phyloP scores from a whole-genome alignment of 2,113 vertebrate species.

The Saccopteryx bilineata region DNA sequence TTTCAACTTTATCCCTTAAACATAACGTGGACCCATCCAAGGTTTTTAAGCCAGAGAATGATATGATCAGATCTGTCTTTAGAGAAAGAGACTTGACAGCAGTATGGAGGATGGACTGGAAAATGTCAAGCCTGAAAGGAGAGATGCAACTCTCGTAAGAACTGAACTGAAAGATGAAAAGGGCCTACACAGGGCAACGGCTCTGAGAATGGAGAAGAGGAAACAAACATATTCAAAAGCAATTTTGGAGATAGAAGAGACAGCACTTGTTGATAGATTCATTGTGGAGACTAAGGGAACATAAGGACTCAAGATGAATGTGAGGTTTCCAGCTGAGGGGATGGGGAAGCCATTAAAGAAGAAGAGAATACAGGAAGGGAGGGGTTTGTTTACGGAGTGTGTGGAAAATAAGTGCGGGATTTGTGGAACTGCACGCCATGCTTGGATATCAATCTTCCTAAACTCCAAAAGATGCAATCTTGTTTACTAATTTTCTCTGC shows the following conservation, averaged over 20 bases:
- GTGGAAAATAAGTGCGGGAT: constrained; percentile 25
- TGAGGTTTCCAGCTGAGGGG: constrained; percentile 45
- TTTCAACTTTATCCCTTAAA: constrained; percentile 15
- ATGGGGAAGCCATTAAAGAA: background rate
- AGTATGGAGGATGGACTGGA: constrained; percentile 36
- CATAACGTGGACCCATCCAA: background rate
- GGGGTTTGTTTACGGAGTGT: background rate
- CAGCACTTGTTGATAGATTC: background rate
- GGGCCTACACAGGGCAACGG: background rate
- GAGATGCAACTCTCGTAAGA: constrained; percentile 31
- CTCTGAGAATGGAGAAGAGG: background rate
- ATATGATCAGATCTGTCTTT: constrained; percentile 55
- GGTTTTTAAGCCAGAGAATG: constrained; percentile 55
- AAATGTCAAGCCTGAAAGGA: constrained; percentile 39
- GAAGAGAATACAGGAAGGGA: background rate
- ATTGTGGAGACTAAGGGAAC: constrained; percentile 9
- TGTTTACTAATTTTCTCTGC: constrained; percentile 51
- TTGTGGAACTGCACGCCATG: background rate
- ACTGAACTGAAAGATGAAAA: constrained; percentile 52
- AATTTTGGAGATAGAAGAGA: constrained; percentile 57
- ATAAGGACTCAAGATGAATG: constrained; percentile 59
- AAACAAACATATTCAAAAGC: constrained; percentile 50
- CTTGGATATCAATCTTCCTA: background rate
- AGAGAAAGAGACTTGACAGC: constrained; percentile 43
- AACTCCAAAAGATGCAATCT: constrained; percentile 4